phyloP scores from a whole-genome alignment of 2,797 vertebrate genomes.

The Acanthis flammea region DNA sequence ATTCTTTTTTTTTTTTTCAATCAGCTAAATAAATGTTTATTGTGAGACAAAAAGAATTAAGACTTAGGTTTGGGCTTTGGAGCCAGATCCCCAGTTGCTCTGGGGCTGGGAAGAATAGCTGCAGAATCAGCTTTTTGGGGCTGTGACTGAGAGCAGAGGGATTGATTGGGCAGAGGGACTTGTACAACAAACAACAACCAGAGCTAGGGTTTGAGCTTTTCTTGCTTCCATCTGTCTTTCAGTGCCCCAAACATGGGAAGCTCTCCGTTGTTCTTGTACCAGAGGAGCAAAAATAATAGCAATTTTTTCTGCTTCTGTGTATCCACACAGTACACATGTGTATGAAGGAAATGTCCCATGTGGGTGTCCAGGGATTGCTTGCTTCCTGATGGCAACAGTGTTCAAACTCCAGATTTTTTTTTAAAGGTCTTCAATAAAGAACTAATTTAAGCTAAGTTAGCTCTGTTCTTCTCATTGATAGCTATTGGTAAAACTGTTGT shows the following conservation, averaged over 20 bases:
- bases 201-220: background rate
- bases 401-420: background rate
- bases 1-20: background rate
- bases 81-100: background rate
- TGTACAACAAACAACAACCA: background rate
- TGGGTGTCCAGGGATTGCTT: background rate
- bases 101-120: background rate
- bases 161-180: background rate
- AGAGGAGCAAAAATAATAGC: background rate
- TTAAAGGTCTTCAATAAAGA: background rate
- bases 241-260: background rate
- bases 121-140: background rate
- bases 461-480: background rate
- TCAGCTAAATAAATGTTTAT: background rate
- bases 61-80: background rate
- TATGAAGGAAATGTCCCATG: background rate
- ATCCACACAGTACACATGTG: background rate
- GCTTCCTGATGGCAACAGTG: background rate
- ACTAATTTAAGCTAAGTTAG: background rate
- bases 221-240: background rate
- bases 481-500: background rate
- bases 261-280: background rate
- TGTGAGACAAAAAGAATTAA: background rate
- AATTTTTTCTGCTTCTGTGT: background rate
- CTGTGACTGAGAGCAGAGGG: accelerated